Evolutionary conservation across 1,140 invertebrate genomes (phyloP).

Genomic region (Micrasema minimum): DNA sequence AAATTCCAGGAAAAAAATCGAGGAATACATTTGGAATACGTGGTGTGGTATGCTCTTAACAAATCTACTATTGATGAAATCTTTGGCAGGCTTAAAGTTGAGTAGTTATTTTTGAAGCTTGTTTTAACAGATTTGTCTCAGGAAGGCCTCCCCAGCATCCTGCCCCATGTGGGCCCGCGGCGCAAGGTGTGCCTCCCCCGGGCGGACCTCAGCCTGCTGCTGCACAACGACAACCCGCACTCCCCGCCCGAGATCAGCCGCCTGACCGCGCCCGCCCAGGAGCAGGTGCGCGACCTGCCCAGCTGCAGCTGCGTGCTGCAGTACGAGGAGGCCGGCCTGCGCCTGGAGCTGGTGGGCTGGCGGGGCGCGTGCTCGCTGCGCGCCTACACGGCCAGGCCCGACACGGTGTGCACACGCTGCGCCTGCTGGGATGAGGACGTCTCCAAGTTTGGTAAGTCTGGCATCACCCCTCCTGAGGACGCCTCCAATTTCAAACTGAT

Average conservation of each 20-base stretch:
- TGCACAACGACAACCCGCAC: conserved; percentile 80
- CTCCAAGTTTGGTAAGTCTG: conserved; percentile 76
- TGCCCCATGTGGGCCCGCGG: conserved; percentile 70
- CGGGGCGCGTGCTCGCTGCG: conserved; percentile 86
- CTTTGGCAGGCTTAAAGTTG: too few relatives aligned
- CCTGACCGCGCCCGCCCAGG: conserved; percentile 73
- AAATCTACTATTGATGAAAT: too few relatives aligned
- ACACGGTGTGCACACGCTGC: conserved; percentile 87
- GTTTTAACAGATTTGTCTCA: too few relatives aligned
- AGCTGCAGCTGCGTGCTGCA: conserved; percentile 82
- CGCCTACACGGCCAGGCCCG: conserved; percentile 84
- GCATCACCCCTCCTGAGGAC: not conserved
- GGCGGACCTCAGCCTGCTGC: conserved; percentile 81
- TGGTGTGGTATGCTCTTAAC: too few relatives aligned
- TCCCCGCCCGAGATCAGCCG: conserved; percentile 76
- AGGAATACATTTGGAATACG: too few relatives aligned
- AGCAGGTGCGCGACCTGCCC: conserved; percentile 72
- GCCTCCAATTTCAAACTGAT: conserved; percentile 11
- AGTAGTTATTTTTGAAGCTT: too few relatives aligned
- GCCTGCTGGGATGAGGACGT: conserved; percentile 84
- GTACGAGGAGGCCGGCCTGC: conserved; percentile 72
- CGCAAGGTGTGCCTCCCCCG: conserved; percentile 76
- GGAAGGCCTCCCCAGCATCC: conserved; percentile 77
- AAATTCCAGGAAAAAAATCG: too few relatives aligned
- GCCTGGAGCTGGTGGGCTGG: conserved; percentile 87